These are phyloP conservation scores for Xiphophorus couchianus DNA, from an alignment of 2,113 vertebrate genomes.

Conservation along the genomic window DNA sequence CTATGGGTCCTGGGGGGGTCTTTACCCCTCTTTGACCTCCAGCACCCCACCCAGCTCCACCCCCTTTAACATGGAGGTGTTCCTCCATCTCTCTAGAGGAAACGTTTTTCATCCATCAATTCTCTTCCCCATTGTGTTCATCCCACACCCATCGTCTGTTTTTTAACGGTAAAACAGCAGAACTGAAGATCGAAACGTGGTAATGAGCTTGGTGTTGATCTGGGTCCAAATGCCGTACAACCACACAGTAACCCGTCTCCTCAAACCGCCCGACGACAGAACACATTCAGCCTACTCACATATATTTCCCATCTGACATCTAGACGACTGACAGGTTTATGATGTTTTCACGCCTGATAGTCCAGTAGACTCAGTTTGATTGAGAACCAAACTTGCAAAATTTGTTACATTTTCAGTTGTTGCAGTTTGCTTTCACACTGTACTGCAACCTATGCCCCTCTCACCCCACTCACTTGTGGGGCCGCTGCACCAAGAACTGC, in stretches of 20 bases:
- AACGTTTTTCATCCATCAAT: slow-evolving; percentile 66
- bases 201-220: slow-evolving; percentile 50
- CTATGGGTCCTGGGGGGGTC: slow-evolving; percentile 26
- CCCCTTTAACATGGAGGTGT: slow-evolving; percentile 50
- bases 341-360: too few species aligned
- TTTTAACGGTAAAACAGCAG: slow-evolving; percentile 59
- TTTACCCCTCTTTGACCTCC: slow-evolving; percentile 55
- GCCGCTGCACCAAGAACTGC: too few species aligned
- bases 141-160: slow-evolving; percentile 34
- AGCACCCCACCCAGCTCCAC: slow-evolving; percentile 1
- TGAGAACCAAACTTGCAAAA: too few species aligned
- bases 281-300: too few species aligned
- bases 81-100: slow-evolving; percentile 49
- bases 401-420: too few species aligned
- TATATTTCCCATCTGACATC: too few species aligned
- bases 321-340: too few species aligned
- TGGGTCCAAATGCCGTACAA: slow-evolving; percentile 12
- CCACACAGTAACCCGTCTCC: not conserved
- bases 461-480: too few species aligned
- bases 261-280: not conserved
- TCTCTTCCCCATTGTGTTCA: slow-evolving; percentile 47
- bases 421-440: too few species aligned
- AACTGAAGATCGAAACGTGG: slow-evolving; percentile 49
- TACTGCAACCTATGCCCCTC: too few species aligned
- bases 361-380: too few species aligned